Base-by-base conservation (phyloP, 2,888 invertebrate genomes). In the Notodonta ziczac region DNA sequence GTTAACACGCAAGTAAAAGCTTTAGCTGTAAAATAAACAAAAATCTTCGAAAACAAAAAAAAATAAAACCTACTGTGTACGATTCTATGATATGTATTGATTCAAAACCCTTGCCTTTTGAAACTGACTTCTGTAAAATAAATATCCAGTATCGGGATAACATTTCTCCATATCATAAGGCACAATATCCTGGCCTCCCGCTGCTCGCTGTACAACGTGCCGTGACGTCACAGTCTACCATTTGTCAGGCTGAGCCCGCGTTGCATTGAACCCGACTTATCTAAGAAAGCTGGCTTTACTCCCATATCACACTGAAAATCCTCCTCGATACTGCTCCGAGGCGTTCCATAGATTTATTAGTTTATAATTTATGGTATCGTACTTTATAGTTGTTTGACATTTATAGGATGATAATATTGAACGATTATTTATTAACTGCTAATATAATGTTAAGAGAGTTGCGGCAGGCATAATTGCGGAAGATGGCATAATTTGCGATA, bases 201-300 rank as follows among this genome's bases (percentile, higher is more conserved):
- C 67, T 66, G 73, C 73, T 65, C 60, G 62, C 66, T 62, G 61
- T 63, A 64, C 63, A 59, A 53, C 60, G 39, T 10, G 24, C 68
- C 69, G 70, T 87, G 88, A 88, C 87, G 85, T 88, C 86, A 86
- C 73, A 76, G 73, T 74, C 75, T 68, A 81, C 86, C 88, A 91
- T 90, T 91, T 91, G 89, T 91, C 91, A 91, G 80, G 85, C 84
- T 89, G 85, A 89, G 83, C 83, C 76, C 70, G 74, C 76, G 67
- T 78, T 85, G 84, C 85, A 86, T 85, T 81, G 87, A 86, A 76
- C 80, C 76, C 81, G 84, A 81, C 86, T 89, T 91, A 89, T 90
- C 88, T 88, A 80, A 84, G 83, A 85, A 85, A 83, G 84, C 83
- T 83, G 82, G 84, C 83, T 85, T 81, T 84, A 80, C 85, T 80